Percentiles rank a stretch among this genome's conserved stretches.
phyloP scores from a whole-genome alignment of 2,797 vertebrate species.

The Rhadinocentrus ornatus region DNA sequence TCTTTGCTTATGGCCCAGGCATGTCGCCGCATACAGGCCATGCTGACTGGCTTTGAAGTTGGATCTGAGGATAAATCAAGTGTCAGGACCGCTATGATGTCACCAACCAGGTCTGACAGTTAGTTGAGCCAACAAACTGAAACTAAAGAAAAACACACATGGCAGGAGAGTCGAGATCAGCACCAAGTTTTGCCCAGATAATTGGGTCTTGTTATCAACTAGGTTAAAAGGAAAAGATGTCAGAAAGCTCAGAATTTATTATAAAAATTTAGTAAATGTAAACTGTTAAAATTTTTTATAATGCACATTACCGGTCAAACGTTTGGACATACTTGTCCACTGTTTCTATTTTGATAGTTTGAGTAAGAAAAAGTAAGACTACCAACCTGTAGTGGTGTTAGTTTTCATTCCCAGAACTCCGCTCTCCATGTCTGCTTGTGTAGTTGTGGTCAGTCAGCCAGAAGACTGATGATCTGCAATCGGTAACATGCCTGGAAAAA shows the following conservation, averaged over 20 bases:
- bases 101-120: slow-evolving; percentile 39
- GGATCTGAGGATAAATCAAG: slow-evolving; percentile 50
- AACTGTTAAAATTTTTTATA: too few relatives aligned
- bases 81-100: slow-evolving; percentile 6
- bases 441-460: slow-evolving; percentile 32
- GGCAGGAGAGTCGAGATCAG: background rate
- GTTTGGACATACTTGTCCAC: too few relatives aligned
- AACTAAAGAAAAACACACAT: slow-evolving; percentile 23
- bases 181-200: background rate
- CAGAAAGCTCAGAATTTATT: background rate
- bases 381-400: slow-evolving; percentile 44
- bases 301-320: too few relatives aligned
- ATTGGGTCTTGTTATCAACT: background rate
- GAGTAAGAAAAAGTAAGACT: background rate
- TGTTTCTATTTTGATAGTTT: background rate
- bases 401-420: slow-evolving; percentile 52
- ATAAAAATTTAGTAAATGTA: too few relatives aligned
- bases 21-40: slow-evolving; percentile 57
- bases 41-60: slow-evolving; percentile 19
- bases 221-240: background rate
- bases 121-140: slow-evolving; percentile 32
- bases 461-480: slow-evolving; percentile 49
- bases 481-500: slow-evolving; percentile 36
- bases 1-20: slow-evolving; percentile 76
- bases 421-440: slow-evolving; percentile 45